These are phyloP conservation scores for Oppia nitens DNA, from an alignment of 1,140 invertebrate genomes.

Conservation along the genomic window DNA sequence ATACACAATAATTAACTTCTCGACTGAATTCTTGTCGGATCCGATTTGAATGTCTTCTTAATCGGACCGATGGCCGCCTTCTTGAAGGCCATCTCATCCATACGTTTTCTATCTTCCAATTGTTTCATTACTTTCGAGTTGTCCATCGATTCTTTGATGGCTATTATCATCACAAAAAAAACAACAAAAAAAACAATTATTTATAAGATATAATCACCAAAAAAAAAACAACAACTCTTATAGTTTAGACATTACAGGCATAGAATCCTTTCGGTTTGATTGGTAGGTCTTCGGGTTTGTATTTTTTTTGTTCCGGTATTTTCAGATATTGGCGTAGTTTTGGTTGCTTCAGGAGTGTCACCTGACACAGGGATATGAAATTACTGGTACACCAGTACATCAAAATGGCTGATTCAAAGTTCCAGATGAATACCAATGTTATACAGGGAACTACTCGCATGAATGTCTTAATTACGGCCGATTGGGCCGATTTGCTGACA, in stretches of 20 bases:
- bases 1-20: neutral
- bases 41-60: constrained; percentile 65
- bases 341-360: constrained; percentile 54
- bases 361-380: constrained; percentile 67
- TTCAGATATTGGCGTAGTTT: constrained; percentile 53
- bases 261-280: constrained; percentile 56
- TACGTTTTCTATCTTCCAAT: constrained; percentile 49
- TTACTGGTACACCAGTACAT: constrained; percentile 83
- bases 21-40: constrained; percentile 43
- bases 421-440: constrained; percentile 16
- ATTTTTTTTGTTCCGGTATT: constrained; percentile 46
- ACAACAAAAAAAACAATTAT: neutral
- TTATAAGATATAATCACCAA: too few relatives aligned
- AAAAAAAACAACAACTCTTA: neutral
- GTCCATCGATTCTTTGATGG: constrained; percentile 1
- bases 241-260: constrained; percentile 30
- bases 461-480: neutral
- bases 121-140: constrained; percentile 10
- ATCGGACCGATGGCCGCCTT: constrained; percentile 65
- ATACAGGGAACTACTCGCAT: constrained; percentile 1
- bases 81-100: constrained; percentile 60
- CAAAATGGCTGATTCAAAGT: constrained; percentile 48
- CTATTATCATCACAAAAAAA: constrained; percentile 1
- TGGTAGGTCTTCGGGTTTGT: constrained; percentile 38
- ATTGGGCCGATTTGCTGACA: too few relatives aligned